Conservation (phyloP, 1,140 invertebrate species). For the Atta cephalotes region DNA sequence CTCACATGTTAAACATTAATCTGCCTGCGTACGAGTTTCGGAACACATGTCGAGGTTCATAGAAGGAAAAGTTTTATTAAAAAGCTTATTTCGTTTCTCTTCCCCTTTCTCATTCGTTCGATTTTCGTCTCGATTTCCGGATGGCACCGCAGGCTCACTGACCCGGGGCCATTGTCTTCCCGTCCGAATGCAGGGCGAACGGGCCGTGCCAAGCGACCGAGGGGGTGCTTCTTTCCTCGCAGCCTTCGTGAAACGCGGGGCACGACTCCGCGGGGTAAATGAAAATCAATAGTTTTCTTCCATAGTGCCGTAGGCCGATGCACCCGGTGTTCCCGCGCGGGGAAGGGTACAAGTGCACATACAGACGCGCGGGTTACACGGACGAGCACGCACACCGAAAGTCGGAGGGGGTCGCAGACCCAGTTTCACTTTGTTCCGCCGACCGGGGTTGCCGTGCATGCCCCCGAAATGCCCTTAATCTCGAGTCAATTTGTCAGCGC, state of each 20-base stretch:
- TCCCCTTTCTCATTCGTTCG: constrained; percentile 3
- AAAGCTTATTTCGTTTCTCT: background rate
- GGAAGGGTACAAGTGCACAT: constrained; percentile 25
- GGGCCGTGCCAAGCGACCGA: constrained; percentile 71
- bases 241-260: constrained; percentile 58
- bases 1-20: background rate
- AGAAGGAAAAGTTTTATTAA: background rate
- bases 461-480: constrained; percentile 77
- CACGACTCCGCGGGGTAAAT: constrained; percentile 72
- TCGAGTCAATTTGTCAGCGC: constrained; percentile 77
- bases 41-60: background rate
- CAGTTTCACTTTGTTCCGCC: constrained; percentile 74
- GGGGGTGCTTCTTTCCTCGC: constrained; percentile 30
- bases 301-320: constrained; percentile 75
- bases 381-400: constrained; percentile 6
- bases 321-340: constrained; percentile 71
- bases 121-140: constrained; percentile 55
- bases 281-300: constrained; percentile 81
- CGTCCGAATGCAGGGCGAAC: constrained; percentile 72
- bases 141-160: constrained; percentile 69
- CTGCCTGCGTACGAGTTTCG: background rate
- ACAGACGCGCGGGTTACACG: constrained; percentile 6
- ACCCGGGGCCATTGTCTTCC: constrained; percentile 74
- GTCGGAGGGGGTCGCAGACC: constrained; percentile 71
- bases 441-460: constrained; percentile 68